A percentile compares a stretch with the other conserved stretches of the same genome.
These are phyloP conservation scores for Blastomussa wellsi DNA, from an alignment of 92 coral and sea anemone species.

Conservation along the genomic window DNA sequence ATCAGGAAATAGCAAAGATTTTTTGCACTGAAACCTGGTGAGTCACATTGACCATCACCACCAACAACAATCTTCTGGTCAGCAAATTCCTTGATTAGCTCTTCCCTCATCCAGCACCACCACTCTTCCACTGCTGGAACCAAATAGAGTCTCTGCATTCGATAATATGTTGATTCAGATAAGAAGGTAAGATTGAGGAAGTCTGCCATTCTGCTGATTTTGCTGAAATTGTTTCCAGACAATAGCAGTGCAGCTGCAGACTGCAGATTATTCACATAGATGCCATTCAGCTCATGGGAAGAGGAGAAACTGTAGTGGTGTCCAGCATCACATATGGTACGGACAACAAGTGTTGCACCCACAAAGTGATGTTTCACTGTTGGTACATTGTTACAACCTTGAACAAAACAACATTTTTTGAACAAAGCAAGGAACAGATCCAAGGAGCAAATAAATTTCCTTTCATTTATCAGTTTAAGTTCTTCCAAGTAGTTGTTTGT, in stretches of 20 bases:
- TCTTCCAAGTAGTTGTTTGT: too few species aligned
- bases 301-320: conserved; percentile 27
- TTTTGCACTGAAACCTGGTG: conserved; percentile 45
- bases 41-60: conserved; percentile 56
- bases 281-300: conserved; percentile 30
- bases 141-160: conserved; percentile 31
- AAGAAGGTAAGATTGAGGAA: conserved; percentile 14
- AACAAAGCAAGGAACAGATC: conserved; percentile 24
- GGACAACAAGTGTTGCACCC: conserved; percentile 32
- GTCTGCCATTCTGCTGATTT: conserved; percentile 32
- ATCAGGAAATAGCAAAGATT: conserved; percentile 36
- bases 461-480: too few species aligned
- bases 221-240: conserved; percentile 32
- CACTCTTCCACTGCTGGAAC: conserved; percentile 27
- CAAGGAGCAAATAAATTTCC: too few species aligned
- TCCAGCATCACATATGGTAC: not conserved
- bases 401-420: conserved; percentile 20
- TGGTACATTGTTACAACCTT: conserved; percentile 20
- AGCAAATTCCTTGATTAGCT: not conserved
- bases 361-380: conserved; percentile 27
- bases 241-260: conserved; percentile 32
- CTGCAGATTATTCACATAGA: conserved; percentile 37
- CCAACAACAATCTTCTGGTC: conserved; percentile 17
- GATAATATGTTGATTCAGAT: conserved; percentile 34
- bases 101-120: conserved; percentile 24